Percentiles rank a stretch among this genome's conserved stretches.
These are phyloP conservation scores for Chloroceryle aenea DNA, from an alignment of 2,113 vertebrate species.

Conservation along the genomic window DNA sequence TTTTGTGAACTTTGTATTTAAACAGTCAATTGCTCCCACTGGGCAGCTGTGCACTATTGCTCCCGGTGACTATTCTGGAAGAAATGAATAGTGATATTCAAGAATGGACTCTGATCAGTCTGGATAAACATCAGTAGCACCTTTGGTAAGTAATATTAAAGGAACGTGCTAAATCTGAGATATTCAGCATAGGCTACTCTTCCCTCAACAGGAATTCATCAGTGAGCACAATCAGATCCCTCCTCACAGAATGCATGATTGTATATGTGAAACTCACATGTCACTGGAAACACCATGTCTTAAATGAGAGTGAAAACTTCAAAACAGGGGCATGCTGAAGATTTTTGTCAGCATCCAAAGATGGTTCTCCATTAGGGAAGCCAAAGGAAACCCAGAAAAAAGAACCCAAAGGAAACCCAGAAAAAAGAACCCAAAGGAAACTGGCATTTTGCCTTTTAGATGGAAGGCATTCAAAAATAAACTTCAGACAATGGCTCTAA, in stretches of 20 bases:
- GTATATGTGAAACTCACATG: fast-evolving
- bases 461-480: constrained; percentile 22
- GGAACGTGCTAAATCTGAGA: background rate
- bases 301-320: background rate
- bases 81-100: constrained; percentile 12
- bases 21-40: constrained; percentile 2
- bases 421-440: constrained; percentile 11
- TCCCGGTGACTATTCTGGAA: constrained; percentile 8
- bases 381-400: constrained; percentile 26
- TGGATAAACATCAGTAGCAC: background rate
- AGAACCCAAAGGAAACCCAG: background rate
- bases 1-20: constrained; percentile 18
- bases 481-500: constrained; percentile 40
- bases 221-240: background rate
- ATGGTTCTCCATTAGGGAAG: background rate
- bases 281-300: background rate
- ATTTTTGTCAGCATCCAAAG: constrained; percentile 9
- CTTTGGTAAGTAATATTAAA: background rate
- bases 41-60: background rate
- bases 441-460: background rate
- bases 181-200: background rate
- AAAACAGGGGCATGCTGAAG: background rate
- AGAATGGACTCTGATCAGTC: background rate
- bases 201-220: background rate
- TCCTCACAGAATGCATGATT: background rate